A percentile compares a stretch with the other conserved stretches of the same genome.
These are phyloP conservation scores for Bradypus variegatus DNA, from an alignment of 2,797 vertebrate genomes.

Conservation along the genomic window DNA sequence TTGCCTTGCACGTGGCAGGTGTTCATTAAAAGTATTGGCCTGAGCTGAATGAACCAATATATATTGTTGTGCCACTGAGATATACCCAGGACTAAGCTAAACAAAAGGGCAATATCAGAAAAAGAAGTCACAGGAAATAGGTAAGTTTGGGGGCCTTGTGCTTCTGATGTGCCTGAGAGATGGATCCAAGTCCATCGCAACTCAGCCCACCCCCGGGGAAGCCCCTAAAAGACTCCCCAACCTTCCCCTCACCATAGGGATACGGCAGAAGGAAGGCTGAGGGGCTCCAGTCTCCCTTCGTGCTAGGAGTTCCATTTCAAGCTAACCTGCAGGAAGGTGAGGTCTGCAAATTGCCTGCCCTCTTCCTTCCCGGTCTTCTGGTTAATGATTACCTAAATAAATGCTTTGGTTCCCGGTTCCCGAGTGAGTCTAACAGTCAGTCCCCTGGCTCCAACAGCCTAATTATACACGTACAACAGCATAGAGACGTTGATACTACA, in stretches of 20 bases:
- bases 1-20: background rate
- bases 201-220: background rate
- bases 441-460: slow-evolving; percentile 23
- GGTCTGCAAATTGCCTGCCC: background rate
- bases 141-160: background rate
- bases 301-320: background rate
- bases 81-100: background rate
- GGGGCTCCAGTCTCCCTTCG: background rate
- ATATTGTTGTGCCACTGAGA: background rate
- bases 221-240: background rate
- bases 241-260: background rate
- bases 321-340: slow-evolving; percentile 10
- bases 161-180: background rate
- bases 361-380: slow-evolving; percentile 18
- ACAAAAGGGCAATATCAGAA: background rate
- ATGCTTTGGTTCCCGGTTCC: background rate
- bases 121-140: background rate
- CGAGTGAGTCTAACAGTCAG: background rate
- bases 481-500: background rate
- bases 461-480: slow-evolving; percentile 39
- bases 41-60: background rate
- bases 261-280: background rate
- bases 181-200: background rate
- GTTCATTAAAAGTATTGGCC: background rate
- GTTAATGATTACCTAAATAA: slow-evolving; percentile 61